Conservation (phyloP, 2,888 invertebrate genomes). For the Callyntrura guangdongensis region DNA sequence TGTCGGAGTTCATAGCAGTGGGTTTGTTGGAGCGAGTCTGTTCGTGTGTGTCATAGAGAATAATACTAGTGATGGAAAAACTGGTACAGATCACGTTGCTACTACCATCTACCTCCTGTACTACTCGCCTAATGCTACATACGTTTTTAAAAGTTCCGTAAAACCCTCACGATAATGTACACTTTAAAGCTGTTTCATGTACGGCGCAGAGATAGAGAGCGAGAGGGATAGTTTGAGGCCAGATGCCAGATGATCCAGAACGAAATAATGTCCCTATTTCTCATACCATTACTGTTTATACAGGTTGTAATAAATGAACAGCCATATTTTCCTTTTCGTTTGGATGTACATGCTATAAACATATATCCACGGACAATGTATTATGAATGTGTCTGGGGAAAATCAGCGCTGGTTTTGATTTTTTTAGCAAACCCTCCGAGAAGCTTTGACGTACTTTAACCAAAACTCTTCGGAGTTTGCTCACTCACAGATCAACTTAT, state of each 20-base stretch:
- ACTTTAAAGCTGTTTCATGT: neutral
- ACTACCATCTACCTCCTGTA: neutral
- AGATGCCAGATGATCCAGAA: conserved; percentile 73
- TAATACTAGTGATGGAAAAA: neutral
- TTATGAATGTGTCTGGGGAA: neutral
- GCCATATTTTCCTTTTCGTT: conserved; percentile 4
- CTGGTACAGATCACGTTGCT: neutral
- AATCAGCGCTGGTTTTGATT: conserved; percentile 22
- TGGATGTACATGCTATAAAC: neutral
- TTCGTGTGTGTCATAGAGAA: neutral
- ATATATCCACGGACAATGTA: neutral
- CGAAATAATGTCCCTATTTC: conserved; percentile 49
- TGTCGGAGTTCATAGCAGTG: neutral
- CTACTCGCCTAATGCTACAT: neutral
- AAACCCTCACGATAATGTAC: neutral
- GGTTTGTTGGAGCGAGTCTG: neutral
- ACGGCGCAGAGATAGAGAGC: neutral
- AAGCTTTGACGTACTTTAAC: conserved; percentile 27
- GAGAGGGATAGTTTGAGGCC: conserved; percentile 56
- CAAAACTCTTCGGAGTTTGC: neutral
- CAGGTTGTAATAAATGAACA: neutral
- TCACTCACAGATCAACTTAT: conserved; percentile 34
- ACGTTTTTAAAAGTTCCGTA: conserved; percentile 10
- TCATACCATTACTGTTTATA: neutral
- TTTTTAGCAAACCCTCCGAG: conserved; percentile 2